These are phyloP conservation scores for Meloidogyne hapla DNA, from an alignment of 1,140 invertebrate species.

Conservation along the genomic window DNA sequence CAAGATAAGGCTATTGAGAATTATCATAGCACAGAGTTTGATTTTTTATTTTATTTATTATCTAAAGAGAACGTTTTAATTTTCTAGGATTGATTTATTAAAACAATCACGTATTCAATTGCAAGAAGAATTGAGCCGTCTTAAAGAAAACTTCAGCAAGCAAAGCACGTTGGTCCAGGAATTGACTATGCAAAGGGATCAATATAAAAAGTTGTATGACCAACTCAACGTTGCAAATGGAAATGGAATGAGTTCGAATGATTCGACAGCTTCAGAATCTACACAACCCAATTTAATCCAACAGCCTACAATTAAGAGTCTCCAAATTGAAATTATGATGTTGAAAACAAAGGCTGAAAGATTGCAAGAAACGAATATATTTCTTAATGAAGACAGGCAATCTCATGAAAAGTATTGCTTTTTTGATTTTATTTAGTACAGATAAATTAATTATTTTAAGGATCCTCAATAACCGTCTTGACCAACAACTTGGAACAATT, in stretches of 20 bases:
- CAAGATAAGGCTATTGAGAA: slow-evolving; percentile 34
- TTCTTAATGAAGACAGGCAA: slow-evolving; percentile 28
- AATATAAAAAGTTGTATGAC: slow-evolving; percentile 35
- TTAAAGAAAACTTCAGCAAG: slow-evolving; percentile 31
- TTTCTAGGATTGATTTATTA: slow-evolving; percentile 19
- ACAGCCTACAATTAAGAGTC: background rate
- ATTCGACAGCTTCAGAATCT: background rate
- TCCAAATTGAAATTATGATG: slow-evolving; percentile 22
- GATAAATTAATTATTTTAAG: slow-evolving; percentile 23
- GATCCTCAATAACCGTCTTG: slow-evolving; percentile 35
- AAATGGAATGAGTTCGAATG: slow-evolving; percentile 17
- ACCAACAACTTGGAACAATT: slow-evolving; percentile 39
- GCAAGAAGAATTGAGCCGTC: slow-evolving; percentile 28
- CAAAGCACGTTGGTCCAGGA: slow-evolving; percentile 26
- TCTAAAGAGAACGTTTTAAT: background rate
- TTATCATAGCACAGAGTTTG: slow-evolving; percentile 35
- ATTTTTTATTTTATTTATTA: background rate
- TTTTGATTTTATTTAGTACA: background rate
- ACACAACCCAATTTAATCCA: background rate
- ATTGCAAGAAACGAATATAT: slow-evolving; percentile 27
- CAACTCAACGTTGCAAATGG: background rate
- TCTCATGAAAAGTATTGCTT: slow-evolving; percentile 10
- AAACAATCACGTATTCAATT: slow-evolving; percentile 11
- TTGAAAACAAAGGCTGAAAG: slow-evolving; percentile 25
- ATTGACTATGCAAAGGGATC: slow-evolving; percentile 35